A percentile compares a stretch with the other conserved stretches of the same genome.
Conservation (phyloP, 2,888 invertebrate genomes). For the Coleophora flavipennella region DNA sequence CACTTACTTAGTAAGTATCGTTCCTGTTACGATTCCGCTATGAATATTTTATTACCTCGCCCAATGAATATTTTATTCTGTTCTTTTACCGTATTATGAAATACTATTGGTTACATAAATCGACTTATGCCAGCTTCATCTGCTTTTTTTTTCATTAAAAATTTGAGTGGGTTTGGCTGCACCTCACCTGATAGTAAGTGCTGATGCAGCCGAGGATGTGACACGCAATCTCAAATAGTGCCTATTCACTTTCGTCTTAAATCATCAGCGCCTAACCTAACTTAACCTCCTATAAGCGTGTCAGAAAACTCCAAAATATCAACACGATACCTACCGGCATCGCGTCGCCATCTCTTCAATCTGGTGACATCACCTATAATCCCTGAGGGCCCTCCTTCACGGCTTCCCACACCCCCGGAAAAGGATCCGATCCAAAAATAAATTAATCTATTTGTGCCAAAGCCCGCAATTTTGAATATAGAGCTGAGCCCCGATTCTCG, state of each 20-base stretch:
- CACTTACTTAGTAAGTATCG: neutral
- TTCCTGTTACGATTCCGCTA: neutral
- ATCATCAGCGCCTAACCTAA: conserved; percentile 30
- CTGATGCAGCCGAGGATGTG: too few relatives aligned
- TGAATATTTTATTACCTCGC: neutral
- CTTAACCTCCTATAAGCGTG: conserved; percentile 53
- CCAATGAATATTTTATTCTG: neutral
- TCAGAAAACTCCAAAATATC: too few relatives aligned
- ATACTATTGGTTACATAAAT: neutral
- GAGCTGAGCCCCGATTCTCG: too few relatives aligned
- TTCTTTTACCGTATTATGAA: neutral
- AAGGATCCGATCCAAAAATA: conserved; percentile 66
- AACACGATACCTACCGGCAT: too few relatives aligned
- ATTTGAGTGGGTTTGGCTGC: too few relatives aligned
- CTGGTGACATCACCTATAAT: conserved; percentile 64
- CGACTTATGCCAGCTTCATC: conserved; percentile 11
- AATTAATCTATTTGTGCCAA: conserved; percentile 65
- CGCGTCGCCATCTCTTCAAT: conserved; percentile 56
- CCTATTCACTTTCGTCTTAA: too few relatives aligned
- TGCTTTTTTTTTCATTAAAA: too few relatives aligned
- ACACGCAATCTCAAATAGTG: too few relatives aligned
- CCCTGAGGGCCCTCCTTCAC: conserved; percentile 62
- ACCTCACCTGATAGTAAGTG: too few relatives aligned
- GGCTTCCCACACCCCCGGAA: conserved; percentile 47
- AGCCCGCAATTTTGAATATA: too few relatives aligned